These are phyloP conservation scores for Lanius collurio DNA, from an alignment of 2,113 vertebrate species.

Conservation along the genomic window DNA sequence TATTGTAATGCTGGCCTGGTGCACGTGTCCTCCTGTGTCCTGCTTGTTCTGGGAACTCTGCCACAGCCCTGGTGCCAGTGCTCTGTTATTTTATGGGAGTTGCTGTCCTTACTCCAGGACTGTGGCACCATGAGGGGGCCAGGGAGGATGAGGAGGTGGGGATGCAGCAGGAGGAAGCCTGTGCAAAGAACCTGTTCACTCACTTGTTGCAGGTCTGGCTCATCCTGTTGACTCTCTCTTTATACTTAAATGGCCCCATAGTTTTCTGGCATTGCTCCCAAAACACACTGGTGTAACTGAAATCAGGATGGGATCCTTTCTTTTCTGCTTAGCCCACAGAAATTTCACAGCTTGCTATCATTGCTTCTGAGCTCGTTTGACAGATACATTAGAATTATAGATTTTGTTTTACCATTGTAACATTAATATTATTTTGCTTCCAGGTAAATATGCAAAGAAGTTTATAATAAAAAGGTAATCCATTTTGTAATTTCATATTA, in stretches of 20 bases:
- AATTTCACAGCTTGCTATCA: neutral
- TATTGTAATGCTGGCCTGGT: neutral
- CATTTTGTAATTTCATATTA: constrained; percentile 12
- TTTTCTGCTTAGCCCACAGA: neutral
- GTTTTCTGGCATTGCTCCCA: neutral
- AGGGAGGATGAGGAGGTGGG: neutral
- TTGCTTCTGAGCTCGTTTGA: neutral
- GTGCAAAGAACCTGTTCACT: neutral
- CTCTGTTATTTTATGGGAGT: neutral
- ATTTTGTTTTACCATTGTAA: neutral
- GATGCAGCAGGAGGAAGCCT: neutral
- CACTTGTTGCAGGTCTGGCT: neutral
- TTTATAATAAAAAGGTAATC: constrained; percentile 68
- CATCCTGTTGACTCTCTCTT: neutral
- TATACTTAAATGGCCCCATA: neutral
- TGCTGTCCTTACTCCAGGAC: neutral
- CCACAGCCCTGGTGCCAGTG: neutral
- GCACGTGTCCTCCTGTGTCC: neutral
- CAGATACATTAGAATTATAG: neutral
- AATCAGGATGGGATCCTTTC: neutral
- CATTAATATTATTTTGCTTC: constrained; percentile 57
- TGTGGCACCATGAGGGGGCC: neutral
- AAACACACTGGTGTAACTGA: neutral
- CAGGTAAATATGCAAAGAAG: constrained; percentile 60
- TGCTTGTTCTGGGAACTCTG: neutral